Base-by-base conservation (phyloP, 2,113 vertebrate species). In the Struthio camelus region DNA sequence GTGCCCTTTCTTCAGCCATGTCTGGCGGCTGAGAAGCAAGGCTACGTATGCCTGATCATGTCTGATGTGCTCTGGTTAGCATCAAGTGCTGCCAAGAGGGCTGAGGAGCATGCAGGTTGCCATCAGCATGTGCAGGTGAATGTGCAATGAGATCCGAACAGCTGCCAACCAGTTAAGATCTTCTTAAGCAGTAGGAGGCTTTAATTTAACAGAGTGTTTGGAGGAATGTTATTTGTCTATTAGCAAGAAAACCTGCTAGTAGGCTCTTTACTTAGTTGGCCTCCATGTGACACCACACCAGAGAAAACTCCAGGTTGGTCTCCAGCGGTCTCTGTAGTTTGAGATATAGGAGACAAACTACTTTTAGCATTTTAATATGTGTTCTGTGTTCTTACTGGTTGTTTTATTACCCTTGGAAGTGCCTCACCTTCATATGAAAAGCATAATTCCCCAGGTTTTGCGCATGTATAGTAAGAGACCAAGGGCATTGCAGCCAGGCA, bases 391-490 rank as follows among this genome's bases (percentile, higher is more conserved):
- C 64, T 83, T 66, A 34, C 54, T 67, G 67, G 36, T 87, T 53
- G 4, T 81, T 96, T 94, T 82, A 86, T 85, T 69, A 46, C 56
- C 16, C 32, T 81, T 84, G 54, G 53, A 92, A 88, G 48, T 44
- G 10, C 32, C 38, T 88, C 36, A 40, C 64, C 28, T 92, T 75
- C 53, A 54, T 8, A 9, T 70, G 66, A 90, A 96, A 78, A 71
- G 1, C 51, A 87, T 72, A 85, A 56, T 13, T 86, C 23, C 18
- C 7, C 67, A 65, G 10, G 23, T 9, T 73, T 89, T 85, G 44
- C 70, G 48, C 53, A 50, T 0, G 0, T 72, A 48, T 64, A 59
- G 28, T 25, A 72, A 24, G 11, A 72, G 58, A 72, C 14, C 0
- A 0, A 76, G 11, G 81, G 1, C 14, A 32, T 48, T n/a, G 3